Evolutionary conservation across 2,888 invertebrate genomes (phyloP), one percentile per base, ranked within the genome.

Genomic region (Pimpla rufipes): DNA sequence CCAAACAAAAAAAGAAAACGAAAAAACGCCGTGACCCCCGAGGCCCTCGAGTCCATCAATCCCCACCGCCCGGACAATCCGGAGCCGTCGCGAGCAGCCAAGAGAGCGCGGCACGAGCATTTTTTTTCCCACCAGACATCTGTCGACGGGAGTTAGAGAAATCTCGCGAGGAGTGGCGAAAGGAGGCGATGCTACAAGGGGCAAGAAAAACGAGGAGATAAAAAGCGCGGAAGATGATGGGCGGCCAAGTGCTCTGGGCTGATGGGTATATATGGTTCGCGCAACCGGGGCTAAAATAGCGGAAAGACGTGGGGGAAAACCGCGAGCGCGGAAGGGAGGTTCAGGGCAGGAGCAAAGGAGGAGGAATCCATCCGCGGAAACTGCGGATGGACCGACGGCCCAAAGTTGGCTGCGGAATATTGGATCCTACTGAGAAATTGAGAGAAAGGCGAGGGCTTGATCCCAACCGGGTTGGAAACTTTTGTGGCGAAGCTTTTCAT

Each of bases 341-440:
- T 50, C 21, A 42, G 42, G 16, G 47, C 18, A 21, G 16, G n/a
- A 62, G 35, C 18, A 18, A 64, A 37, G 57, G 45, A 55, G 35
- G 16, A 57, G 45, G 57, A 74, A 67, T 74, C 74, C 67, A 67
- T 74, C 74, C 67, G 21, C 18, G 68, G 74, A 80, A 80, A 74
- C 62, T 42, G 59, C 29, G 29, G 50, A 59, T 42, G 62, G 59
- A 29, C n/a, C 64, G 52, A 66, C 52, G 52, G 71, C 62, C 79
- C 29, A 76, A 83, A 83, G 79, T 83, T 83, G 81, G 71, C 76
- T 50, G 47, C 16, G 64, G 82, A 79, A 79, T 83, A 83, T 83
- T 83, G 79, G 79, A 83, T 83, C 76, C 52, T 47, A 50, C 45
- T 21, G 59, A 66, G 67, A 76, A 79, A 79, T 73, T 40, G 52